phyloP scores from a whole-genome alignment of 2,888 invertebrate species.

The Athrips mouffetella region DNA sequence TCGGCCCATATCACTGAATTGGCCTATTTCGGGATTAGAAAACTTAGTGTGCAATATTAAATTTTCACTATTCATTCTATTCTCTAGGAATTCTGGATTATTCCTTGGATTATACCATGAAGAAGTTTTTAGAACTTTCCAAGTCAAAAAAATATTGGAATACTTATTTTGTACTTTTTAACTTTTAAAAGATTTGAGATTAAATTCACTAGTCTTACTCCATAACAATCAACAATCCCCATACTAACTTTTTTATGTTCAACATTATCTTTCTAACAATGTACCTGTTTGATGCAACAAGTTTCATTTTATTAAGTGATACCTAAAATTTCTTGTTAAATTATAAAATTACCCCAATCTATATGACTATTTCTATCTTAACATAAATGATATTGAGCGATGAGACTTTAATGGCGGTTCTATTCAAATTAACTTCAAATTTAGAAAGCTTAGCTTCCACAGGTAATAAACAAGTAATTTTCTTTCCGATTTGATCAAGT shows the following conservation, averaged over 20 bases:
- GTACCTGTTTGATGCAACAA: neutral
- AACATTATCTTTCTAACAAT: neutral
- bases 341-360: neutral
- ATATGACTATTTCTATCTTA: neutral
- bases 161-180: no score
- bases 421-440: slow-evolving; percentile 1
- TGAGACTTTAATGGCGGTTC: neutral
- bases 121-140: no score
- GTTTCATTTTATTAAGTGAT: neutral
- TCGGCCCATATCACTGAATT: no score
- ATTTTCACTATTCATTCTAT: no score
- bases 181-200: no score
- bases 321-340: neutral
- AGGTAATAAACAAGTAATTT: slow-evolving; percentile 9
- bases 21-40: no score
- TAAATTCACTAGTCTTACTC: no score
- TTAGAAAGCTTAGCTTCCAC: neutral
- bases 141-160: no score
- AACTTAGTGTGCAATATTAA: no score
- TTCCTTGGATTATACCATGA: no score
- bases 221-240: no score
- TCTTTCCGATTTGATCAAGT: neutral
- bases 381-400: neutral
- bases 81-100: no score
- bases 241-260: neutral